Base-by-base conservation (phyloP, 1,140 invertebrate species). In the Caenorhabditis latens region DNA sequence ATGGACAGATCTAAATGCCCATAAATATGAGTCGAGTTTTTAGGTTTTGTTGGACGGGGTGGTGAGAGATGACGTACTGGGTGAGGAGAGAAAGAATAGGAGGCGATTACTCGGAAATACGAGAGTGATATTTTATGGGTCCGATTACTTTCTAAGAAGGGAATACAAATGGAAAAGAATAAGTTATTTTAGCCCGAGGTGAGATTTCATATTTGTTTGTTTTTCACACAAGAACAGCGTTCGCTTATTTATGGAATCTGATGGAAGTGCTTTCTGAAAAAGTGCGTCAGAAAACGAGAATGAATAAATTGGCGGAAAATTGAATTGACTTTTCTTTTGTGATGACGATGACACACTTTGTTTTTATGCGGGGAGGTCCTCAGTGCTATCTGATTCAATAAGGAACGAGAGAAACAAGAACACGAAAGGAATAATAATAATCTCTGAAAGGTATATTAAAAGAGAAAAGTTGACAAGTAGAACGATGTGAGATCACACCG, bases 71-170 rank as follows among this genome's bases (percentile, higher is more conserved):
- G 19, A 75, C 32, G 32, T 32, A 75, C 19, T 48, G 67, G 19
- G 43, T 46, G 42, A 58, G n/a, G 16, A 58, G 21, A 16, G 21
- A 79, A 79, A 3, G 40, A n/a, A 50, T 13, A 50, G 24, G 71
- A 19, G 46, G 71, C 71, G 71, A 79, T 79, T 79, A 79, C 46
- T 79, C 19, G 40, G 71, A 50, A 71, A 71, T 71, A 71, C 42
- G 43, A 79, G 46, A 79, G 32, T 79, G 71, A 79, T 79, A 79
- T 79, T 79, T 79, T 79, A 79, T 79, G 71, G 46, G 46, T 50
- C 46, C 71, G 46, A 79, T 79, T 79, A 79, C 46, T 53, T 79
- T 53, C 46, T 46, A 79, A 46, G 65, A 79, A 79, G 32, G 32
- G 32, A 50, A 79, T 13, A 50, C 71, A 50, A 50, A 50, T 9